Conservation (phyloP, 2,888 invertebrate genomes). For the Netelia inedita region DNA sequence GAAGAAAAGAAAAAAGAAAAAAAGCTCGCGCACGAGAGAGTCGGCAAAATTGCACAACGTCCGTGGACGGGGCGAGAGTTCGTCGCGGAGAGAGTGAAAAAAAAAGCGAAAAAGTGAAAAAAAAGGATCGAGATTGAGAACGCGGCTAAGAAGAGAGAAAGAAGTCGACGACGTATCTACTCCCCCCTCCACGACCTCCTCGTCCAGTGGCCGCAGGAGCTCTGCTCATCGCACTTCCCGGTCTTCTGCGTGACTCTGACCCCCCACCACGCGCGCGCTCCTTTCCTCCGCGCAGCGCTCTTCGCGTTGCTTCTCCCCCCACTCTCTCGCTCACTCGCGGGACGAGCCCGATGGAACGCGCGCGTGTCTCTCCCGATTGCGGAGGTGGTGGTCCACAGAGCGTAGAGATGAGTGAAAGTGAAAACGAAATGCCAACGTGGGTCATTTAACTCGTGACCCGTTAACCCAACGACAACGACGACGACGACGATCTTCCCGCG, state of each 20-base stretch:
- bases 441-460: constrained; percentile 85
- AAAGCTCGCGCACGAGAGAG: not conserved
- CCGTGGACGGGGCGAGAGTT: constrained; percentile 30
- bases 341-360: not conserved
- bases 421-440: constrained; percentile 83
- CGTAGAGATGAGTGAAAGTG: constrained; percentile 84
- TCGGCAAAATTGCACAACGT: constrained; percentile 29
- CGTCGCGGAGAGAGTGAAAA: constrained; percentile 40
- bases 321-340: not conserved
- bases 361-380: constrained; percentile 9
- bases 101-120: constrained; percentile 11
- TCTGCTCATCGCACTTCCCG: constrained; percentile 63
- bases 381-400: constrained; percentile 33
- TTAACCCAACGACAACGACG: constrained; percentile 76
- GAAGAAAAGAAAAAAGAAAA: not conserved
- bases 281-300: constrained; percentile 43
- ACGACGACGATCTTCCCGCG: constrained; percentile 52
- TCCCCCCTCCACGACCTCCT: too few species aligned
- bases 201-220: too few species aligned
- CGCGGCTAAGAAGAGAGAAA: constrained; percentile 9
- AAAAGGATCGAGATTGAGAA: constrained; percentile 24
- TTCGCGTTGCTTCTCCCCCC: constrained; percentile 55
- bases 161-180: constrained; percentile 10
- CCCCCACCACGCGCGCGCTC: too few species aligned
- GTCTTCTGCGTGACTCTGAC: constrained; percentile 46